Conservation (phyloP, 37 sponge, comb jelly and placozoan species). For the Oscarella lobularis region DNA sequence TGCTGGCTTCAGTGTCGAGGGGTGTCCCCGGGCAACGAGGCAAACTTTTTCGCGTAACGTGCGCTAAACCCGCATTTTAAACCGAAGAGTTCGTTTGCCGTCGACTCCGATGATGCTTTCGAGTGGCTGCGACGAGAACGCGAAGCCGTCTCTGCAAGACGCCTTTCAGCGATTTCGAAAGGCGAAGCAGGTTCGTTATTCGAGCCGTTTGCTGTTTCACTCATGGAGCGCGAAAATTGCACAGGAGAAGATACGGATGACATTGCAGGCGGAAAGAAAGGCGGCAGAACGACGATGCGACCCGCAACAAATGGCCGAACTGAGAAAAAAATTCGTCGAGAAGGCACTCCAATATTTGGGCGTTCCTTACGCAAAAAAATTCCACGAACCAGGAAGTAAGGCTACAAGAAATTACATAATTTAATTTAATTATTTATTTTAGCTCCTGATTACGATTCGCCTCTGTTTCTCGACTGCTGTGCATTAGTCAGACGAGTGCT, state of each 20-base stretch:
- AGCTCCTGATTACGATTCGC: conserved; percentile 44
- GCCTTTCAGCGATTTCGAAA: conserved; percentile 26
- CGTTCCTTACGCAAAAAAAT: conserved; percentile 56
- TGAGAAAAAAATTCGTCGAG: conserved; percentile 45
- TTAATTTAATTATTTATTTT: no score
- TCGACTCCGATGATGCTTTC: no score
- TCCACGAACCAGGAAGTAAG: conserved; percentile 53
- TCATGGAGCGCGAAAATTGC: background rate
- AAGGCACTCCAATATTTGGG: conserved; percentile 39
- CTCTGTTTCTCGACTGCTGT: conserved; percentile 76
- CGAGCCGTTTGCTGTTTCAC: background rate
- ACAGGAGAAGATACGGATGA: background rate
- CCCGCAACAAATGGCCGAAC: conserved; percentile 12
- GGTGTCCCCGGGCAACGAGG: no score
- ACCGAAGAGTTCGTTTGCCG: no score
- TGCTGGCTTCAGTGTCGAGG: no score
- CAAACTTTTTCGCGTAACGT: no score
- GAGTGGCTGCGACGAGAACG: background rate
- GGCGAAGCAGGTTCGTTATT: background rate
- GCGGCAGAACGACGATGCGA: background rate
- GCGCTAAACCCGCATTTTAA: no score
- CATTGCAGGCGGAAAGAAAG: background rate
- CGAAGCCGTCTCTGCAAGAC: conserved; percentile 24
- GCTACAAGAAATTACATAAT: background rate
- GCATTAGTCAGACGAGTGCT: conserved; percentile 52